Evolutionary conservation across 2,797 vertebrate genomes (phyloP).

Genomic region (Sandelia bainsii): DNA sequence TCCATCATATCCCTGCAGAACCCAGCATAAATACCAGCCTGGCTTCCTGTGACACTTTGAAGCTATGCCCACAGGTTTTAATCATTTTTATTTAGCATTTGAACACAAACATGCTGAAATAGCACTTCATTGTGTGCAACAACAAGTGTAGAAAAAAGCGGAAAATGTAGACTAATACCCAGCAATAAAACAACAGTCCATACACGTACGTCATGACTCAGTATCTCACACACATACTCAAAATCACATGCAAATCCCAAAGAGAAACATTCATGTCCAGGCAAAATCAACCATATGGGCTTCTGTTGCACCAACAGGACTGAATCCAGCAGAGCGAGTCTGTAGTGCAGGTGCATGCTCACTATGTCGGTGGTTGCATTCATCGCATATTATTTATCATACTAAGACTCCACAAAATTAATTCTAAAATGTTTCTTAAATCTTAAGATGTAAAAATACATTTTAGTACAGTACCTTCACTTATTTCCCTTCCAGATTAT

Average conservation of each 20-base stretch:
- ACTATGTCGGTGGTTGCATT: conserved; percentile 36
- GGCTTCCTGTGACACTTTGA: conserved; percentile 59
- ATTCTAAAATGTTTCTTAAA: neutral
- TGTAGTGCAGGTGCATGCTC: conserved; percentile 68
- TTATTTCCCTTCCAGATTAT: conserved; percentile 52
- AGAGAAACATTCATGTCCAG: conserved; percentile 21
- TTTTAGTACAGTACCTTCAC: conserved; percentile 68
- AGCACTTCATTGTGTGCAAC: neutral
- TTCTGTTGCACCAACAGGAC: conserved; percentile 72
- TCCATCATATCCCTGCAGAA: conserved; percentile 60
- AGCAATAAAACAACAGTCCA: neutral
- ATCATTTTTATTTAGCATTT: conserved; percentile 36
- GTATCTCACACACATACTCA: neutral
- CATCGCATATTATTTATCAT: conserved; percentile 37
- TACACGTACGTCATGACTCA: neutral
- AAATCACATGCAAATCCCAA: neutral
- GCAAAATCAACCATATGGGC: conserved; percentile 42
- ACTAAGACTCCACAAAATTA: neutral
- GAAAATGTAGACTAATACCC: neutral
- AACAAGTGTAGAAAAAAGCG: conserved; percentile 35
- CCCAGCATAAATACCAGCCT: conserved; percentile 37
- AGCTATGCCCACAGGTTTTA: conserved; percentile 45
- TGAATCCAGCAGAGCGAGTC: conserved; percentile 55
- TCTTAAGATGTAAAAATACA: conserved; percentile 3
- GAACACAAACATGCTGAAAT: conserved; percentile 7